Evolutionary conservation across 2,888 invertebrate genomes (phyloP).

Genomic region (Nephrotoma guestfalica): DNA sequence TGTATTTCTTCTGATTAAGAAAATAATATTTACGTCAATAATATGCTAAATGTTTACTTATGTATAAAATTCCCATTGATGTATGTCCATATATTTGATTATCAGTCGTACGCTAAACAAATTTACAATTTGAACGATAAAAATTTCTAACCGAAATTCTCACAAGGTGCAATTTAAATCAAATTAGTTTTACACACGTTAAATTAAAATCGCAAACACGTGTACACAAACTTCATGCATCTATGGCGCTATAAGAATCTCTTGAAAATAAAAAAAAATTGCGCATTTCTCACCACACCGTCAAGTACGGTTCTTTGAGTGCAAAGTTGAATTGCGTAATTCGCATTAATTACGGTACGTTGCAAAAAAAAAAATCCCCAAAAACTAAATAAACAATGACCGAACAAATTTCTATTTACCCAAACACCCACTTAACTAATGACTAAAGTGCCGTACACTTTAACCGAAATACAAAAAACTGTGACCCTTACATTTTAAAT

Average conservation of each 20-base stretch:
- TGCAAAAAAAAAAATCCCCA: neutral
- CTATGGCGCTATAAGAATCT: neutral
- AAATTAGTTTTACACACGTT: neutral
- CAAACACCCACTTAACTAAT: neutral
- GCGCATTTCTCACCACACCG: neutral
- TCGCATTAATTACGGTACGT: neutral
- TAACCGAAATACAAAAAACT: neutral
- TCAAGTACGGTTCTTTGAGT: neutral
- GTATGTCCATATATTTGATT: too few species aligned
- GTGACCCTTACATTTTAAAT: neutral
- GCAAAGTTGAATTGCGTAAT: neutral
- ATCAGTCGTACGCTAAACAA: too few species aligned
- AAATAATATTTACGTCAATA: too few species aligned
- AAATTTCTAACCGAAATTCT: neutral
- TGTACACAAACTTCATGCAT: neutral
- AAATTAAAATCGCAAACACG: neutral
- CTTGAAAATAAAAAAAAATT: neutral
- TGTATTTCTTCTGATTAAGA: too few species aligned
- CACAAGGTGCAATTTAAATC: neutral
- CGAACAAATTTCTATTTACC: neutral
- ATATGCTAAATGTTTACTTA: too few species aligned
- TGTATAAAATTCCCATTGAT: too few species aligned
- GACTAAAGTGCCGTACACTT: neutral
- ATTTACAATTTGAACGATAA: too few species aligned
- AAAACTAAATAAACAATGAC: neutral